phyloP scores from a whole-genome alignment of 1,140 invertebrate genomes.

The Contarinia nasturtii region DNA sequence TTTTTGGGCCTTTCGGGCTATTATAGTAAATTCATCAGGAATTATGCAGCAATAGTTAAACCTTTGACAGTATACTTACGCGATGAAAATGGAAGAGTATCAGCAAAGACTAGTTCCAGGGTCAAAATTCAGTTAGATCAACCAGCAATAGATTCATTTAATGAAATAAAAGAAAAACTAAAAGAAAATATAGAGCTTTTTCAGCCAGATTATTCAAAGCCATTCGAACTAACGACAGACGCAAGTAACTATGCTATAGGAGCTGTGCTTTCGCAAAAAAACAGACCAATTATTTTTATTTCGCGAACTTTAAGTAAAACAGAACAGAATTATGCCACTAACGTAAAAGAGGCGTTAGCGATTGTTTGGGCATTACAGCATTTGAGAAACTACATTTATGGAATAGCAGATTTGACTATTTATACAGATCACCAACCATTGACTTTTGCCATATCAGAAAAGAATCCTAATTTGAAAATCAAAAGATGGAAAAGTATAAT shows the following conservation, averaged over 20 bases:
- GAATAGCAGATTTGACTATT: conserved; percentile 23
- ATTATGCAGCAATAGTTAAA: conserved; percentile 16
- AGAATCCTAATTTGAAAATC: conserved; percentile 25
- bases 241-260: conserved; percentile 9
- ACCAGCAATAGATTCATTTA: conserved; percentile 17
- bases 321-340: conserved; percentile 22
- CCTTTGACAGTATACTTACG: conserved; percentile 11
- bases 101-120: not conserved
- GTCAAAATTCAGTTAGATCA: conserved; percentile 5
- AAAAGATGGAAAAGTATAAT: conserved; percentile 26
- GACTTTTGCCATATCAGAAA: conserved; percentile 22
- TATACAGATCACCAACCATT: conserved; percentile 29
- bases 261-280: conserved; percentile 7
- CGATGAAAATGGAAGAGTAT: not conserved
- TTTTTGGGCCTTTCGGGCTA: conserved; percentile 26
- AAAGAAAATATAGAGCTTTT: conserved; percentile 8
- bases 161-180: conserved; percentile 3
- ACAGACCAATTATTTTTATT: conserved; percentile 16
- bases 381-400: conserved; percentile 26
- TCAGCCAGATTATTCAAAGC: conserved; percentile 9
- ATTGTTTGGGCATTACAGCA: conserved; percentile 27
- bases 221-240: conserved; percentile 9
- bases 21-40: conserved; percentile 23
- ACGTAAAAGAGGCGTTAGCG: conserved; percentile 29
- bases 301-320: conserved; percentile 19